Conservation (phyloP, 2,888 invertebrate genomes). For the Podotricha telesiphe region DNA sequence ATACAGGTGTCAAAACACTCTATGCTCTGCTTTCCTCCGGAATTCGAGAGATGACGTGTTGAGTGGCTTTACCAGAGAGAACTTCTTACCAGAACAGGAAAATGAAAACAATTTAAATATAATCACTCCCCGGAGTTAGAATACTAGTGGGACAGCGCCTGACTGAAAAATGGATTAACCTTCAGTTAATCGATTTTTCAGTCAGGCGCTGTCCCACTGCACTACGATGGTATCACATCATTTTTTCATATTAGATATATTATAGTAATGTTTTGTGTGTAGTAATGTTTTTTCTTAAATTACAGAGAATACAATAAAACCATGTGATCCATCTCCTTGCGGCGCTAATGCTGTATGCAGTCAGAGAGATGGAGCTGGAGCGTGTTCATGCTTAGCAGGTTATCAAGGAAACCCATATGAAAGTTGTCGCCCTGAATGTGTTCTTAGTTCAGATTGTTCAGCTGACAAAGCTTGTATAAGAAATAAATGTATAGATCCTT, state of each 20-base stretch:
- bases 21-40: no score
- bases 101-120: no score
- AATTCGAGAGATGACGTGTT: no score
- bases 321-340: conserved; percentile 94
- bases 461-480: conserved; percentile 91
- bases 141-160: no score
- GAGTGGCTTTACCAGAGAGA: no score
- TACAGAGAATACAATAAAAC: conserved; percentile 85
- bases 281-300: conserved; percentile 38
- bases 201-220: no score
- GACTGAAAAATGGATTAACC: no score
- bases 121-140: no score
- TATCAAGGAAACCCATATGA: conserved; percentile 94
- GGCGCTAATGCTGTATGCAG: conserved; percentile 92
- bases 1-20: no score
- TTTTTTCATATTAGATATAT: neutral
- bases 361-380: conserved; percentile 90
- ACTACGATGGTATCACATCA: neutral
- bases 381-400: conserved; percentile 91
- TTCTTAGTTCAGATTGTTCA: conserved; percentile 92
- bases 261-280: neutral
- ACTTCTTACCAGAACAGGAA: no score
- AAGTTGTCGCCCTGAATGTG: conserved; percentile 94
- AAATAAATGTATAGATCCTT: conserved; percentile 93
- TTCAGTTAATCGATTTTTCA: no score